Base-by-base conservation (phyloP, 2,113 vertebrate species). In the Eulemur rufifrons region DNA sequence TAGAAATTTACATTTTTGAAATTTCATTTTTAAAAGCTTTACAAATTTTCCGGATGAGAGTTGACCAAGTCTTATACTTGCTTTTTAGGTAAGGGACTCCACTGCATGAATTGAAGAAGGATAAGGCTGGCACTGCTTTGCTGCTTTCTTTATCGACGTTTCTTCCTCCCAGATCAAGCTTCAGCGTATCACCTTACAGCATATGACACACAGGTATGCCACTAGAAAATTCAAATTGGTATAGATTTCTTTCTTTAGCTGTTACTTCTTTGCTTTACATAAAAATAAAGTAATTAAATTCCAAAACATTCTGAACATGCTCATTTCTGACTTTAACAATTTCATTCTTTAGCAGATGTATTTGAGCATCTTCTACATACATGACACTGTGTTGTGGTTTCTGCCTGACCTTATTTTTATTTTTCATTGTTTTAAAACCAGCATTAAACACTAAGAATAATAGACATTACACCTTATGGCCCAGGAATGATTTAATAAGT, bases 171-270 rank as follows among this genome's bases (percentile, higher is more conserved):
- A 77, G 73, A 81, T 68, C 68, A 81, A 78, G 52, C 87, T 86
- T 37, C 83, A 15, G 4, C 71, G 21, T 80, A 86, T 73, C 96
- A 87, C 69, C 94, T 86, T 42, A 34, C 78, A 61, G 81, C 91
- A 13, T n/a, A 94, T 83, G 86, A 95, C 14, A 59, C 96, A 89
- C 23, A 98, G 97, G 96, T 91, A 69, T n/a, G 82, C 27, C 63
- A 9, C 73, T 32, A 3, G 32, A n/a, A 52, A 56, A 1, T 47
- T 32, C 56, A 42, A 29, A 34, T 29, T 29, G 29, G 1, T 4
- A 1, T 59, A 9, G 25, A 6, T 83, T 89, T 78, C 87, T 73
- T 71, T 76, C 64, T 97, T 52, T 29, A 64, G 23, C 82, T 78
- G 68, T 76, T 78, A 39, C 32, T 37, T 14, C 78, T 87, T 86